These are phyloP conservation scores for Drosophila tropicalis DNA, from an alignment of 1,140 invertebrate species.

Conservation along the genomic window DNA sequence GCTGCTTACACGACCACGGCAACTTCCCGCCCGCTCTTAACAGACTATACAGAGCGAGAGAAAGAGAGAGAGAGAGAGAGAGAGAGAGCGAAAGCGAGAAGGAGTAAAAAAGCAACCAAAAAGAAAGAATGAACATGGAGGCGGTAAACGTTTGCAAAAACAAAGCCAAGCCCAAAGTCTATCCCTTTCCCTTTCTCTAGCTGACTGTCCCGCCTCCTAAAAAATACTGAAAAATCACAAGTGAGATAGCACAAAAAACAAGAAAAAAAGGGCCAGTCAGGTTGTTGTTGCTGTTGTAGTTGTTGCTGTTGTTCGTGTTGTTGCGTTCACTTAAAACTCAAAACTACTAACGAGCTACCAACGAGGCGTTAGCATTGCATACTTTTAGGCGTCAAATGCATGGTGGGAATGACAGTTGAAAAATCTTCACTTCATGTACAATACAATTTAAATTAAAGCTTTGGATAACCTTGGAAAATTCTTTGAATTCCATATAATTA, in stretches of 20 bases:
- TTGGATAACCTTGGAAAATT: neutral
- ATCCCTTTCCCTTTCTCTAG: conserved; percentile 2
- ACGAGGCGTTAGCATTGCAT: conserved; percentile 37
- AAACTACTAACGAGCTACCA: conserved; percentile 65
- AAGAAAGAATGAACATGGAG: conserved; percentile 3
- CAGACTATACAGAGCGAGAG: neutral
- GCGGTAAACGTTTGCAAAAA: conserved; percentile 70
- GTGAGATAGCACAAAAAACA: conserved; percentile 66
- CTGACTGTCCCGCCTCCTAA: neutral
- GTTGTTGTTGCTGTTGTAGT: conserved; percentile 15
- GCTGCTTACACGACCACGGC: conserved; percentile 78
- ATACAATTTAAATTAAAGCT: neutral
- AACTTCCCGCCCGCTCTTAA: conserved; percentile 36
- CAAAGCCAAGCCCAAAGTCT: conserved; percentile 44
- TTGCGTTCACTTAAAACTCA: neutral
- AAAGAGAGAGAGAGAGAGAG: conserved; percentile 5
- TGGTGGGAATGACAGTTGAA: conserved; percentile 17
- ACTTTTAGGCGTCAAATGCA: conserved; percentile 29
- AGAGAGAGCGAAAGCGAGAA: neutral
- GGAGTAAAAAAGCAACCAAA: conserved; percentile 12
- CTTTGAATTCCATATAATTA: no score
- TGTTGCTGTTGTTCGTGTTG: neutral
- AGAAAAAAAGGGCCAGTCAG: conserved; percentile 24
- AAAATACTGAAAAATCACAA: conserved; percentile 49
- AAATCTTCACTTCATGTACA: neutral